phyloP scores from a whole-genome alignment of 2,888 invertebrate genomes.

The Dolomedes plantarius region DNA sequence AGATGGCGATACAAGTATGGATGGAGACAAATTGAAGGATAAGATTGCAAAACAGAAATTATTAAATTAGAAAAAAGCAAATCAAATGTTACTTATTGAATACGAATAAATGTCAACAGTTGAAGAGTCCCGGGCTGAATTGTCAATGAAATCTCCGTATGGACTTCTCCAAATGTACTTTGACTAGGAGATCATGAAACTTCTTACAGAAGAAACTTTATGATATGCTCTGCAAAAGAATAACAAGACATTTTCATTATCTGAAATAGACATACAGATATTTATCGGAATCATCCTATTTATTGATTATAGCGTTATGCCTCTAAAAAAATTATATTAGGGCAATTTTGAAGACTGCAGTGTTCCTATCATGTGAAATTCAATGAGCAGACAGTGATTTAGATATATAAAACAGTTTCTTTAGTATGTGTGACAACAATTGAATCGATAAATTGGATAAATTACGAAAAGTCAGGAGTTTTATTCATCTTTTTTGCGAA shows the following conservation, averaged over 20 bases:
- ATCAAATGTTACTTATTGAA: not conserved
- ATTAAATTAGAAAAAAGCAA: no score
- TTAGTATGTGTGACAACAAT: not conserved
- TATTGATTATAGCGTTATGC: not conserved
- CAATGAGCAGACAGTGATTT: not conserved
- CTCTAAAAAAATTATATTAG: conserved; percentile 11
- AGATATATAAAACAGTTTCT: not conserved
- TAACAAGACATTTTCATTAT: no score
- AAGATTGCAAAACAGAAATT: no score
- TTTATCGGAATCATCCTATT: not conserved
- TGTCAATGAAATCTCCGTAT: no score
- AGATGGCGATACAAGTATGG: no score
- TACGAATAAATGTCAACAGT: not conserved
- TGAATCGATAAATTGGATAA: not conserved
- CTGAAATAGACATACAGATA: no score
- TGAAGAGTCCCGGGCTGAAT: no score
- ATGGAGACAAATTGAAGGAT: no score
- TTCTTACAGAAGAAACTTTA: no score
- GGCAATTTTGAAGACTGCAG: conserved; percentile 1
- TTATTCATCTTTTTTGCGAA: conserved; percentile 5
- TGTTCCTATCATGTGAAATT: not conserved
- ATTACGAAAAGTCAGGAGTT: not conserved
- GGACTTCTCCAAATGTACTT: no score
- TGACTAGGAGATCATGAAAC: no score
- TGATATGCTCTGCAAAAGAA: no score